Base-by-base conservation (phyloP, 2,888 invertebrate genomes). In the Lithophane socia region DNA sequence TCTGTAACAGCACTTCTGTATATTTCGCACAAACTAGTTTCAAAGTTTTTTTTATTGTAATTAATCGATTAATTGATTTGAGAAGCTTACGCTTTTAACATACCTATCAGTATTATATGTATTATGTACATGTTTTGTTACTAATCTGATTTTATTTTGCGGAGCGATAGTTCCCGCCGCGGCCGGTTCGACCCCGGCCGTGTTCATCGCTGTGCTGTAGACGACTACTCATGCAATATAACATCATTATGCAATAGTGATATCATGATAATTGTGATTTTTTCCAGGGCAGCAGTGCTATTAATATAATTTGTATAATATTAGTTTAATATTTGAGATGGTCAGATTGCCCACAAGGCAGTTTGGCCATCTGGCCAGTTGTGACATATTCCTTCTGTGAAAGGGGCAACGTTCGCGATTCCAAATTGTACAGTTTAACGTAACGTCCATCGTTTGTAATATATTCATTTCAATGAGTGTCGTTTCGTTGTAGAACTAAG, bases 381-480 rank as follows among this genome's bases (percentile, higher is more conserved):
- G 98, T 98, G 98, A 98, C 98, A 98, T 98, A 98, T 98, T 98
- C 97, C 96, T 96, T 97, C 98, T 98, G 98, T 98, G 98, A 98
- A 98, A 98, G 98, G 98, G 98, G 98, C 98, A 97, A 97, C 98
- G 98, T 98, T 98, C 97, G 97, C 97, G 94, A 95, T 94, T 94
- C 92, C 93, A 94, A 94, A 94, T 93, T 96, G 96, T 96, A 96
- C 95, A 96, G 95, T 93, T 92, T 92, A 94, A 93, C 94, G 95
- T 96, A 95, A 96, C 96, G 96, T 96, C 96, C 96, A 96, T 94
- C 96, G 96, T 96, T 96, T 96, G 96, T 96, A 96, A 96, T 95
- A 96, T 96, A 95, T 94, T 93, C 96, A 95, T 96, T 95, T 95
- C 94, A 96, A 97, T 98, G 97, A 97, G 97, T 97, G 98, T 98